Conservation (phyloP, 2,113 vertebrate species). For the Hylia prasina region DNA sequence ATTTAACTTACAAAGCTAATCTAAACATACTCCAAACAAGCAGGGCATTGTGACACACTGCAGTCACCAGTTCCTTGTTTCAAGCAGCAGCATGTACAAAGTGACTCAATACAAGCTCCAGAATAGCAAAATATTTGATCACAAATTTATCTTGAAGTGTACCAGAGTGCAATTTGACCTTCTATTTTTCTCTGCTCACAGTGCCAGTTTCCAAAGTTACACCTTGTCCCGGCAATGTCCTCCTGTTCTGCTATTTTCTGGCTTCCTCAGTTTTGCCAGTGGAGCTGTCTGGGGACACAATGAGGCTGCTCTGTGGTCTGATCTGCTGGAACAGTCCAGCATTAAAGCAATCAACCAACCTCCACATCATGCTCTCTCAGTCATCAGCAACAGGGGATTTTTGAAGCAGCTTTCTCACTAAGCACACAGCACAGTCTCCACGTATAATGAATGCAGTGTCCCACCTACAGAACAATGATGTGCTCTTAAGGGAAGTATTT, state of each 20-base stretch:
- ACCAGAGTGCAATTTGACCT: neutral
- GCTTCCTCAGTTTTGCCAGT: neutral
- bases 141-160: neutral
- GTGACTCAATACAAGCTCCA: neutral
- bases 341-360: neutral
- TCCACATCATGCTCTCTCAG: rapidly evolving
- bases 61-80: neutral
- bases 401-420: neutral
- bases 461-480: neutral
- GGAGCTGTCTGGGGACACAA: neutral
- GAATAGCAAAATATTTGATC: neutral
- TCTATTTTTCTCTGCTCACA: neutral
- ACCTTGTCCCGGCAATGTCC: neutral
- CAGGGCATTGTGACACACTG: neutral
- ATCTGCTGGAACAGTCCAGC: neutral
- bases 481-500: neutral
- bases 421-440: neutral
- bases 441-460: neutral
- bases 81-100: neutral
- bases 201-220: neutral
- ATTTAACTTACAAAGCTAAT: neutral
- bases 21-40: neutral
- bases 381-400: neutral
- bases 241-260: neutral
- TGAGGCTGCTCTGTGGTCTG: neutral